Evolutionary conservation across 1,140 invertebrate genomes (phyloP).

Genomic region (Akabosia matsudoensis): DNA sequence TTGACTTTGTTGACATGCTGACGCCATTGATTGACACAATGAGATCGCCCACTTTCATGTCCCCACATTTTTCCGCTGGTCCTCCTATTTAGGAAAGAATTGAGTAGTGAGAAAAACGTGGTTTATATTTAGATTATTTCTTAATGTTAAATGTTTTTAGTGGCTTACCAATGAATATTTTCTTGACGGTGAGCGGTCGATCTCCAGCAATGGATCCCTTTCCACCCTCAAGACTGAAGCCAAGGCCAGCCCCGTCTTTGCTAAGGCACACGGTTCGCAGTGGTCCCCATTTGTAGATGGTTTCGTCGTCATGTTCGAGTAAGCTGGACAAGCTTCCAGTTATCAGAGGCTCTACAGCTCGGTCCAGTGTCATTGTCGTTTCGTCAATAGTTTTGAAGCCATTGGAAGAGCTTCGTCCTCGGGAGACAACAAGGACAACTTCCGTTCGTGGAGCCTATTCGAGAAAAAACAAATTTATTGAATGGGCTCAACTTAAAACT

Average conservation of each 20-base stretch:
- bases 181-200: conserved; percentile 79
- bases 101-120: conserved; percentile 26
- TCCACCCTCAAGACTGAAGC: conserved; percentile 88
- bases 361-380: conserved; percentile 40
- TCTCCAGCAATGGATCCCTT: conserved; percentile 83
- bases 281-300: conserved; percentile 44
- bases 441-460: conserved; percentile 60
- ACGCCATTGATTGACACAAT: conserved; percentile 76
- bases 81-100: conserved; percentile 76
- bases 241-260: conserved; percentile 83
- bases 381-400: conserved; percentile 46
- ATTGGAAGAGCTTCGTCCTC: conserved; percentile 47
- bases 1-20: conserved; percentile 74
- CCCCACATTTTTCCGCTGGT: conserved; percentile 81
- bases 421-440: conserved; percentile 64
- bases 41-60: conserved; percentile 79
- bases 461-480: not conserved
- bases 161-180: conserved; percentile 80
- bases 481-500: too few relatives aligned
- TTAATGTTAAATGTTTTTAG: not conserved
- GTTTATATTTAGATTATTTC: not conserved
- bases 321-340: conserved; percentile 32
- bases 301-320: conserved; percentile 44
- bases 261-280: conserved; percentile 61
- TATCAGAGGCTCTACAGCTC: conserved; percentile 41